Evolutionary conservation across 2,888 invertebrate genomes (phyloP).

Genomic region (Callimorpha dominula): DNA sequence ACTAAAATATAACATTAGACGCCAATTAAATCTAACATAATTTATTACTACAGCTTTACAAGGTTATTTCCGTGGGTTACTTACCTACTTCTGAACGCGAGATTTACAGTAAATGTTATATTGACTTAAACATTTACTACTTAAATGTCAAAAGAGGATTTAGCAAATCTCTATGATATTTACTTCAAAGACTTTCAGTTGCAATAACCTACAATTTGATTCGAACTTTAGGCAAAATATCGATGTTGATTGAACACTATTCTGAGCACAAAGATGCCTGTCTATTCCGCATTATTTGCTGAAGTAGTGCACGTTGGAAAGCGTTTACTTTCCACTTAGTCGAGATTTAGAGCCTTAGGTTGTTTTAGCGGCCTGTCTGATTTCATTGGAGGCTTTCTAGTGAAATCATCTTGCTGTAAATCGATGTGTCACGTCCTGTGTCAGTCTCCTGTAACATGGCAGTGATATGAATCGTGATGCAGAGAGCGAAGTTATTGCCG

Average conservation of each 20-base stretch:
- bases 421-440: conserved; percentile 46
- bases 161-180: neutral
- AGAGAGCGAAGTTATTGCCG: neutral
- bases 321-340: conserved; percentile 69
- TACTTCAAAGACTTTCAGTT: neutral
- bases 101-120: neutral
- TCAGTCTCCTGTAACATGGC: conserved; percentile 64
- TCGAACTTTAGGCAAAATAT: neutral
- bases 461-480: conserved; percentile 51
- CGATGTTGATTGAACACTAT: conserved; percentile 17
- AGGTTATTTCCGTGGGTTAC: neutral
- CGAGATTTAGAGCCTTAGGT: conserved; percentile 69
- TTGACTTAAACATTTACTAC: too few species aligned
- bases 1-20: neutral
- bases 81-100: neutral
- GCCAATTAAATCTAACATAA: neutral
- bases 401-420: conserved; percentile 57
- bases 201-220: neutral
- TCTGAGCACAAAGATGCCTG: conserved; percentile 43
- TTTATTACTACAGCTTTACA: neutral
- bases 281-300: conserved; percentile 39
- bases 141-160: neutral
- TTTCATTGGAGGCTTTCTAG: conserved; percentile 75
- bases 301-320: conserved; percentile 64
- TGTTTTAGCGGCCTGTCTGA: conserved; percentile 61